A percentile compares a stretch with the other conserved stretches of the same genome.
phyloP scores from a whole-genome alignment of 1,140 invertebrate species.

The Eufriesea mexicana region DNA sequence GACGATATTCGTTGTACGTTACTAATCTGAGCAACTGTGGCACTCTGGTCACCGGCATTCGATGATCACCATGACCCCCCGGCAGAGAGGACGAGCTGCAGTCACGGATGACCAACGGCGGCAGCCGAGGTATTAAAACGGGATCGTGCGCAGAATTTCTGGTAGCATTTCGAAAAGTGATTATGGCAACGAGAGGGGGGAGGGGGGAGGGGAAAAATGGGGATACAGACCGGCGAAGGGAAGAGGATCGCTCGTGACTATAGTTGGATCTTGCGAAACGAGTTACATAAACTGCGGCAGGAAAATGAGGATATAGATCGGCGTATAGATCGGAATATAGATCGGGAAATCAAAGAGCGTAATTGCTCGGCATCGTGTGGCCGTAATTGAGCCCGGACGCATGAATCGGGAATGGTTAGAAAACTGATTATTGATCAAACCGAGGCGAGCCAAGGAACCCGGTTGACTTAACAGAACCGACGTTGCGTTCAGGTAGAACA shows the following conservation, averaged over 20 bases:
- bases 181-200: no score
- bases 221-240: neutral
- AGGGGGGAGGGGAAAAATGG: no score
- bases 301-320: neutral
- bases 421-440: constrained; percentile 1
- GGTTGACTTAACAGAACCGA: neutral
- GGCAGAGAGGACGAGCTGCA: no score
- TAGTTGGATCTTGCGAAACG: neutral
- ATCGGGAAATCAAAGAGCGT: neutral
- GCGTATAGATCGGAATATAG: neutral
- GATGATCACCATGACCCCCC: no score
- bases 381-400: neutral
- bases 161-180: no score
- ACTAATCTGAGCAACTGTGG: no score
- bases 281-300: neutral
- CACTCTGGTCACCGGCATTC: no score
- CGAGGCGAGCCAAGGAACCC: neutral
- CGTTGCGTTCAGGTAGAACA: neutral
- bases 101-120: no score
- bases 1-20: no score
- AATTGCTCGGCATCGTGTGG: neutral
- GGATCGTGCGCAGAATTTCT: no score
- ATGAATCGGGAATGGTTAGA: neutral
- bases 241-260: neutral
- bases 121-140: no score